phyloP scores from a whole-genome alignment of 2,113 vertebrate species.

The Platysteira castanea region DNA sequence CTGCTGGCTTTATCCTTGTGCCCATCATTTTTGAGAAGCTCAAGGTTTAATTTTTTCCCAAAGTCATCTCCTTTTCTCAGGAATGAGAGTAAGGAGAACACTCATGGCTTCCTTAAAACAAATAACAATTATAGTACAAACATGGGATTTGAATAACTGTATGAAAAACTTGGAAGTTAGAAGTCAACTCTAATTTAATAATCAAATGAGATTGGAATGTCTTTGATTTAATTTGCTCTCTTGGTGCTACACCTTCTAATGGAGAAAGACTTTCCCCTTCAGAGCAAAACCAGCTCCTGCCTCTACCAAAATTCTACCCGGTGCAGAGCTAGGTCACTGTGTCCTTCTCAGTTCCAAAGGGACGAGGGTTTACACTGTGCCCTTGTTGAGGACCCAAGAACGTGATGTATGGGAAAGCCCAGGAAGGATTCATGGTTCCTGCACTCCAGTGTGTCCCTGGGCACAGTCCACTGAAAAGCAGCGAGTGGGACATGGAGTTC shows the following conservation, averaged over 20 bases:
- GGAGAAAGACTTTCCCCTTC: background rate
- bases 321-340: background rate
- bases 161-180: background rate
- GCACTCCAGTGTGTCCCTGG: rapidly evolving
- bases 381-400: background rate
- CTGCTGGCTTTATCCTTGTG: background rate
- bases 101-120: background rate
- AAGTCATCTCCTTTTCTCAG: background rate
- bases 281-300: background rate
- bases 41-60: background rate
- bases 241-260: background rate
- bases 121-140: background rate
- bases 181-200: background rate
- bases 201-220: background rate
- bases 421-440: background rate
- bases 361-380: background rate
- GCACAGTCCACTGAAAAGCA: background rate
- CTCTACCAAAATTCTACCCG: background rate
- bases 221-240: background rate
- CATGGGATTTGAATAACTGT: background rate
- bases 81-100: background rate
- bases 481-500: background rate
- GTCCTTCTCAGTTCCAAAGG: background rate
- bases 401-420: rapidly evolving
- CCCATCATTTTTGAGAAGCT: background rate